Conservation (phyloP, 2,797 vertebrate genomes). For the Nannoperca australis region DNA sequence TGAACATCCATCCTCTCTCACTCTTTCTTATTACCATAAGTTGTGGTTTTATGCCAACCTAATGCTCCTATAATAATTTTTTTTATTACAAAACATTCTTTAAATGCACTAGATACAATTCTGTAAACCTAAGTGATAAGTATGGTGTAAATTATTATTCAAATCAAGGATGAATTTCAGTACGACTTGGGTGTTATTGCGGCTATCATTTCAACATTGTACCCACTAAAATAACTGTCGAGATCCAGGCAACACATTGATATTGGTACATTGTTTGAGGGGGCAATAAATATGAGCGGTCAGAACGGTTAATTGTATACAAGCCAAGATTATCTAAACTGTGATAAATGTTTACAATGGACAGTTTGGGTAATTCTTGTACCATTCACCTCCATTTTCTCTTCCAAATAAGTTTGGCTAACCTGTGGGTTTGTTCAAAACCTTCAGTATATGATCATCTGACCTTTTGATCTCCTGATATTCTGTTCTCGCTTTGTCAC, state of each 20-base stretch:
- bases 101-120: not conserved
- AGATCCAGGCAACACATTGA: not conserved
- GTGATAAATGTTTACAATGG: not conserved
- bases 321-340: not conserved
- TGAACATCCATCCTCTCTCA: not conserved
- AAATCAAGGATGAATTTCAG: not conserved
- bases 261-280: not conserved
- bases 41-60: not conserved
- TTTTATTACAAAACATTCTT: not conserved
- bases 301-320: not conserved
- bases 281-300: too few species aligned
- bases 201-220: not conserved
- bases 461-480: not conserved
- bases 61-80: not conserved
- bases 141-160: not conserved
- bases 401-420: too few species aligned
- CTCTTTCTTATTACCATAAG: not conserved
- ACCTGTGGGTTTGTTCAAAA: not conserved
- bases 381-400: too few species aligned
- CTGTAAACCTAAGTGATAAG: not conserved
- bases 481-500: not conserved
- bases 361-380: too few species aligned
- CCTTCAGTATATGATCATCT: not conserved
- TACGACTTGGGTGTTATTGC: not conserved
- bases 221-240: not conserved